These are phyloP conservation scores for Monarcha castaneiventris DNA, from an alignment of 2,113 vertebrate species.

Conservation along the genomic window DNA sequence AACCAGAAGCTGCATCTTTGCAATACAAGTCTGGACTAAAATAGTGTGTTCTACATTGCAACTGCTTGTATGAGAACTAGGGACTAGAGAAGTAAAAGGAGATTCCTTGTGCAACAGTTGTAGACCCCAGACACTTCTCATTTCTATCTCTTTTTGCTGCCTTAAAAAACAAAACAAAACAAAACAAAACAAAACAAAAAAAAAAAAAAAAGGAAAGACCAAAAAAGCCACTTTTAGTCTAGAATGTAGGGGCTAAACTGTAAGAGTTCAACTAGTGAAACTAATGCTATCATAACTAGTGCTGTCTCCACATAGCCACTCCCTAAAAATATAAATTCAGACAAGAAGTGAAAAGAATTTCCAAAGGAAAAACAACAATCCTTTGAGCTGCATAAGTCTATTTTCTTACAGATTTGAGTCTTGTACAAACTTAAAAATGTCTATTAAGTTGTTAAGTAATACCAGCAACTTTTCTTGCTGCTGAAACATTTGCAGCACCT, in stretches of 20 bases:
- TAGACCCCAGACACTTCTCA: background rate
- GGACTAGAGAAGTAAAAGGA: background rate
- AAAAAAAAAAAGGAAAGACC: too few relatives aligned
- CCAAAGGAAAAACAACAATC: background rate
- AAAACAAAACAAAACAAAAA: too few relatives aligned
- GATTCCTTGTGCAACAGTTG: background rate
- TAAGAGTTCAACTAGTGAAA: background rate
- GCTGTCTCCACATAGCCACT: background rate
- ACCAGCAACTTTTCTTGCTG: background rate
- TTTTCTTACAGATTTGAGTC: background rate
- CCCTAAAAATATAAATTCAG: background rate
- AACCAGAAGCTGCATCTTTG: background rate
- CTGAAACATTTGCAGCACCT: background rate
- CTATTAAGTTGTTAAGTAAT: background rate
- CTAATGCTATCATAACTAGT: background rate
- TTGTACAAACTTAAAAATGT: background rate
- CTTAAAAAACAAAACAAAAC: too few relatives aligned
- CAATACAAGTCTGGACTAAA: background rate
- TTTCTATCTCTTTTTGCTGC: background rate
- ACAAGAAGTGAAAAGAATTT: background rate
- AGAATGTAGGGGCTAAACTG: background rate
- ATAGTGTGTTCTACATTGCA: background rate
- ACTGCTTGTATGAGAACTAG: background rate
- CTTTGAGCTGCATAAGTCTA: background rate
- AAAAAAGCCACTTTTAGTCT: background rate